These are phyloP conservation scores for Morelia viridis DNA, from an alignment of 2,797 vertebrate species.

Conservation along the genomic window DNA sequence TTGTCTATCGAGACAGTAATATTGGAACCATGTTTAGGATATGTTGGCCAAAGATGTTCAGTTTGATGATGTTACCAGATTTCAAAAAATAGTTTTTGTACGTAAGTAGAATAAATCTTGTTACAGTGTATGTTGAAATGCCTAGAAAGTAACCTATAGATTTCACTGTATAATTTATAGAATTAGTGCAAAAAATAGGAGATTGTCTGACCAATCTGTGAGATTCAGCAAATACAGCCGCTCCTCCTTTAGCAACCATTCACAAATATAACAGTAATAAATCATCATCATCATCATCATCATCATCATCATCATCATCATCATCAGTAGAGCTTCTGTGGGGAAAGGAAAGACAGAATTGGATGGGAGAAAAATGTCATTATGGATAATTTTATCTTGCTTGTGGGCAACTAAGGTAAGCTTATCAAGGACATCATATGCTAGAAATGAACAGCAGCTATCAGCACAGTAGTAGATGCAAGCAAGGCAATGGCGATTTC, in stretches of 20 bases:
- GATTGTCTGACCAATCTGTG: neutral
- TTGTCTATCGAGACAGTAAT: neutral
- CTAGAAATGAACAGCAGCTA: neutral
- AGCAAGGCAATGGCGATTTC: neutral
- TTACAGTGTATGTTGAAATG: neutral
- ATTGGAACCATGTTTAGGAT: neutral
- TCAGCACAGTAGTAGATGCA: neutral
- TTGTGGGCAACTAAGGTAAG: neutral
- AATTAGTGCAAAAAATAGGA: neutral
- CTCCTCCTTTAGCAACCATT: neutral
- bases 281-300: too few relatives aligned
- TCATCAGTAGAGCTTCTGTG: neutral
- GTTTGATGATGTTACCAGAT: neutral
- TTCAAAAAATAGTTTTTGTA: neutral
- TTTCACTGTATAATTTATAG: neutral
- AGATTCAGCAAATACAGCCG: neutral
- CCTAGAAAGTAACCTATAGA: neutral
- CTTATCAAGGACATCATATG: neutral
- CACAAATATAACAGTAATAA: neutral
- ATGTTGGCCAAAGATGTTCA: conserved; percentile 11
- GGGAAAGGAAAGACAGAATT: neutral
- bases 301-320: too few relatives aligned
- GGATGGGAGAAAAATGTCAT: neutral
- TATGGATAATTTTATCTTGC: neutral
- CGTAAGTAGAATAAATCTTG: neutral